Base-by-base conservation (phyloP, 2,113 vertebrate species). In the Tachuris rubrigastra region DNA sequence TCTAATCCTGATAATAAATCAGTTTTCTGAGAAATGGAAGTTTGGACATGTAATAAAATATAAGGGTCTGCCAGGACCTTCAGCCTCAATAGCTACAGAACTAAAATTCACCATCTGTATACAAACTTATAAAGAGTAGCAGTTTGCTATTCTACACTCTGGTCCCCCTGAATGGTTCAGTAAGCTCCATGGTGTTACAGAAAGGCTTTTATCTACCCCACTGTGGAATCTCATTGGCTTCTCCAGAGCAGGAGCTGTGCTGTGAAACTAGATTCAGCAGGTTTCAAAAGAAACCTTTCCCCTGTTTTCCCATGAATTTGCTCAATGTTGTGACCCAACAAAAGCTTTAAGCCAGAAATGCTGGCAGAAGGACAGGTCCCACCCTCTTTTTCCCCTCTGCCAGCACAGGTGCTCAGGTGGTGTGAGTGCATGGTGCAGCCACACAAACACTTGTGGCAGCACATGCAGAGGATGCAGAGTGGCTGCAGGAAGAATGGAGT, bases 301-400 rank as follows among this genome's bases (percentile, higher is more conserved):
- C 21, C 39, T 76, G 4, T 80, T 91, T 95, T 85, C 69, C 65
- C 59, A 52, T 8, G 6, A 77, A 50, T 94, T 86, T 90, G 21
- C 68, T 86, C 59, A 30, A 3, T 1, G 11, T 35, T 12, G 12
- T 44, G 52, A 67, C 42, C 46, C 0, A 0, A 59, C 16, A 63
- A 59, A 74, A 5, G 33, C 60, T 63, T 68, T n/a, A 50, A 81
- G 47, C 50, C 59, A 87, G 55, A 31, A 30, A 1, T 39, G 39
- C 77, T 94, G 72, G 55, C 63, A 80, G 65, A 62, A 71, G 42
- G 50, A 58, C 50, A 9, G 2, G 76, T 77, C 42, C 37, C 89
- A 77, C 79, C 59, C 73, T 68, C 27, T 37, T 53, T 59, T 33
- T 44, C 33, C 33, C 46, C 28, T 62, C 59, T 85, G 66, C 88